phyloP scores from a whole-genome alignment of 2,888 invertebrate species.

The Vanessa cardui region DNA sequence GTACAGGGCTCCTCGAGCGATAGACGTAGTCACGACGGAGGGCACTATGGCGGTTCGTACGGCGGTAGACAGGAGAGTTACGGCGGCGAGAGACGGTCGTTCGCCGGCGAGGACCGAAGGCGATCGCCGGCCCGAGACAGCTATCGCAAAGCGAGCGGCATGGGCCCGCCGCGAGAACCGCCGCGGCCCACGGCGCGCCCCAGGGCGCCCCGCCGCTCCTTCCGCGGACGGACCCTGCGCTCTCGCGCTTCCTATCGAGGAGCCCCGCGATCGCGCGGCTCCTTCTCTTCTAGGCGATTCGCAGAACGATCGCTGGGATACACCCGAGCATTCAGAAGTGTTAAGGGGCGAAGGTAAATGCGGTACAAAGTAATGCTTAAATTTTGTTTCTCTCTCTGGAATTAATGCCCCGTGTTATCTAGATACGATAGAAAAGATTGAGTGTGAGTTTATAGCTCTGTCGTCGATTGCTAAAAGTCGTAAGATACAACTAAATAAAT shows the following conservation, averaged over 20 bases:
- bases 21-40: constrained; percentile 83
- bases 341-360: constrained; percentile 80
- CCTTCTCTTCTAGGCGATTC: constrained; percentile 69
- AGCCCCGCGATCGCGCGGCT: constrained; percentile 79
- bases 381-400: constrained; percentile 49
- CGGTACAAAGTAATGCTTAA: constrained; percentile 53
- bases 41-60: constrained; percentile 81
- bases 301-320: constrained; percentile 70
- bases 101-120: constrained; percentile 80
- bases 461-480: not conserved
- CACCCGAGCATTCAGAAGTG: constrained; percentile 72
- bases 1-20: constrained; percentile 81
- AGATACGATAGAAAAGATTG: constrained; percentile 7
- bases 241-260: constrained; percentile 81
- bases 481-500: not conserved
- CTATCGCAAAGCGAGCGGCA: constrained; percentile 76
- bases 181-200: constrained; percentile 66
- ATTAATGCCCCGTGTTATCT: constrained; percentile 9
- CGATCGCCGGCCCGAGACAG: constrained; percentile 79
- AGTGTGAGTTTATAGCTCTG: constrained; percentile 6
- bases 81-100: constrained; percentile 75
- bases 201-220: constrained; percentile 80
- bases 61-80: constrained; percentile 83
- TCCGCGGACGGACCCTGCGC: constrained; percentile 80
- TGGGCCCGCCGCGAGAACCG: constrained; percentile 77